Evolutionary conservation across 2,888 invertebrate species (phyloP), one percentile per base, ranked within the genome.

Genomic region (Agonum fuliginosum): DNA sequence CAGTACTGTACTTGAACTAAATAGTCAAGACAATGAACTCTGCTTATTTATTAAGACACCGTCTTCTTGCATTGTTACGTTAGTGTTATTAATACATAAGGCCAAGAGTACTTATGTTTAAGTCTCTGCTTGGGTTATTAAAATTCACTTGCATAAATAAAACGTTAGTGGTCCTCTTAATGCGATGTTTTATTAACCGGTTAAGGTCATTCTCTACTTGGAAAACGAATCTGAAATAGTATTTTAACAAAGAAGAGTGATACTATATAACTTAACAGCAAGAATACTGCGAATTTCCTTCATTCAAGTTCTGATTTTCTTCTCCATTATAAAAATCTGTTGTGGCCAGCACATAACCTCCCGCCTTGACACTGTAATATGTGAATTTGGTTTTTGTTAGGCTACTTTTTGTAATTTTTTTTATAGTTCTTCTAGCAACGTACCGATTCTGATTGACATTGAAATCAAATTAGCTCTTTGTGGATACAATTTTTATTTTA

Each of bases 1-100:
- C 48, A 71, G 71, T 48, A 10, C 46, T 48, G 70, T 71, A 71
- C 71, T 71, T 71, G 71, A 71, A 71, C 71, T 27, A 71, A 71
- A 71, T 48, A 71, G 51, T 19, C 10, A 14, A 71, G 71, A 71
- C 71, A 71, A 71, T 71, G 71, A 71, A 71, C 71, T 71, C 46
- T 14, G 10, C 65, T 54, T 14, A 62, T 27, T 46, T 46, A 46
- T 46, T 30, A 62, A 27, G 27, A n/a, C 12, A 54, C 12, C 24
- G 41, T 20, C 67, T 37, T 67, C 67, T 62, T 62, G 30, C 58
- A 62, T 62, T 62, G 58, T 62, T 62, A 62, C 27, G 17, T 30
- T 17, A 17, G 46, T 17, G 46, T 46, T 46, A 46, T 46, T 46
- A 17, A 46, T 46, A 46, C 17, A 17, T 46, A 4, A 46, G 6